These are phyloP conservation scores for Perca flavescens DNA, from an alignment of 2,113 vertebrate species.

Conservation along the genomic window DNA sequence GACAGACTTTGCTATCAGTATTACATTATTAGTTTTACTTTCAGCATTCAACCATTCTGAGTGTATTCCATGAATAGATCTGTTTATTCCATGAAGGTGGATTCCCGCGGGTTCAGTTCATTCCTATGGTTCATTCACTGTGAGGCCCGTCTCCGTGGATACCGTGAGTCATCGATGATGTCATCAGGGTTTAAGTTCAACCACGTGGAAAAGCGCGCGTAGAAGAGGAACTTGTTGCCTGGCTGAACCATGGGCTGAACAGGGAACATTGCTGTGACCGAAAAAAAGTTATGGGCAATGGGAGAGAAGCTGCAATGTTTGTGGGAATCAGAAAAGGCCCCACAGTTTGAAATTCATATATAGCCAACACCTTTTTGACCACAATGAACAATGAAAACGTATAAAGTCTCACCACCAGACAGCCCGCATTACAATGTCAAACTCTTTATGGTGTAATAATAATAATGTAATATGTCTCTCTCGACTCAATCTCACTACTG, in stretches of 20 bases:
- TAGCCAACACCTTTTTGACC: background rate
- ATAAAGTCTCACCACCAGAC: background rate
- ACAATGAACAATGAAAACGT: background rate
- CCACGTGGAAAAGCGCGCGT: constrained; percentile 67
- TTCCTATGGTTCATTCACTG: background rate
- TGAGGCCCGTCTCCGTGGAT: constrained; percentile 34
- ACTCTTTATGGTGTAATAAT: background rate
- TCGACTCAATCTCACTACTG: background rate
- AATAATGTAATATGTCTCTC: background rate
- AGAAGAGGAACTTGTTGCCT: constrained; percentile 30
- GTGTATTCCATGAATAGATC: constrained; percentile 8
- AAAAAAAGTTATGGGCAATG: constrained; percentile 7
- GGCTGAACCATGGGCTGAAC: no score
- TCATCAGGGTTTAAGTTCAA: background rate
- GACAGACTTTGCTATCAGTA: no score
- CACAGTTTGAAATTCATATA: background rate
- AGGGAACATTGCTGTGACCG: constrained; percentile 31
- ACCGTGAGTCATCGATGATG: constrained; percentile 56
- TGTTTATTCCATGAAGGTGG: background rate
- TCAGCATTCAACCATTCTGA: background rate
- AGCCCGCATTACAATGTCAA: background rate
- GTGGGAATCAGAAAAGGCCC: background rate
- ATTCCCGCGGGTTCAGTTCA: constrained; percentile 31
- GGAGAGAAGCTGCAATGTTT: background rate
- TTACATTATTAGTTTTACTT: no score